These are phyloP conservation scores for Grammomys surdaster DNA, from an alignment of 2,113 vertebrate species.

Conservation along the genomic window DNA sequence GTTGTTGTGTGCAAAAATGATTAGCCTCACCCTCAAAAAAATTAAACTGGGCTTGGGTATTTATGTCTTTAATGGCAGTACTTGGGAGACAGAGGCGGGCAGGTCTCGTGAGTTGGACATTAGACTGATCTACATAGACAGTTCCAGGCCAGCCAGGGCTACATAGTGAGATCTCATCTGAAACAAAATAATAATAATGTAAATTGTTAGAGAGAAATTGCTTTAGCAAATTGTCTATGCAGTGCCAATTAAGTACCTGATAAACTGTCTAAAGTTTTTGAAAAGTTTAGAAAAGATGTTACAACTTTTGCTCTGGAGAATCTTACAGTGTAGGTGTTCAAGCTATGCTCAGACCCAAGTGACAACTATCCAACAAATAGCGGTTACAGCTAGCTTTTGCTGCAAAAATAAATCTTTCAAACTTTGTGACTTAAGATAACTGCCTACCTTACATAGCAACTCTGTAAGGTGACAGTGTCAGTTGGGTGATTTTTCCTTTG, in stretches of 20 bases:
- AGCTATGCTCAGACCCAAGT: neutral
- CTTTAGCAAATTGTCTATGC: neutral
- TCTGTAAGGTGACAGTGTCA: neutral
- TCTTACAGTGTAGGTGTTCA: neutral
- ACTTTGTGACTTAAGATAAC: neutral
- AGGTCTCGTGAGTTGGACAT: neutral
- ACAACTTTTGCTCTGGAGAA: neutral
- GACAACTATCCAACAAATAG: neutral
- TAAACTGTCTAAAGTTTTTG: neutral
- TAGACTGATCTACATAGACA: neutral
- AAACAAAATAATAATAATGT: neutral
- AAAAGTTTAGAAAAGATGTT: conserved; percentile 38
- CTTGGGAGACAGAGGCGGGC: neutral
- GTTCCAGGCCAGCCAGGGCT: neutral
- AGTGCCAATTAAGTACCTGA: neutral
- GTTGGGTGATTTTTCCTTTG: neutral
- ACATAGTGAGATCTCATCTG: too few relatives aligned
- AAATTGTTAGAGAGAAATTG: neutral
- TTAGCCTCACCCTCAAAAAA: neutral
- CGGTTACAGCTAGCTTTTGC: neutral
- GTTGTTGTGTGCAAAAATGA: neutral
- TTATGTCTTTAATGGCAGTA: neutral
- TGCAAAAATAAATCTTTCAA: neutral
- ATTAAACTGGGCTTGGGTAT: neutral
- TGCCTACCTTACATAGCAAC: neutral